Evolutionary conservation across 1,140 invertebrate species (phyloP).

Genomic region (Antheraea pernyi): DNA sequence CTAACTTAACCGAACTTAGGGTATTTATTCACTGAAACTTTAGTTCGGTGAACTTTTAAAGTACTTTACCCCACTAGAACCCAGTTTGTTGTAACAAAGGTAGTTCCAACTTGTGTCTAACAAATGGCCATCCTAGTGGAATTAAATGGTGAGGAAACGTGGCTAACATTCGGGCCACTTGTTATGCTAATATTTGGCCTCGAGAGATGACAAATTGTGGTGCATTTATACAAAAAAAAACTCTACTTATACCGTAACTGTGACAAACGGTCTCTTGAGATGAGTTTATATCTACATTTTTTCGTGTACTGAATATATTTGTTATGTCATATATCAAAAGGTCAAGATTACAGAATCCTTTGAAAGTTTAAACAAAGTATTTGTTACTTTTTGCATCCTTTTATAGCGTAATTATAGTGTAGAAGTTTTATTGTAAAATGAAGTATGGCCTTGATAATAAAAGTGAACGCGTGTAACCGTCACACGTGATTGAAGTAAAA

Average conservation of each 20-base stretch:
- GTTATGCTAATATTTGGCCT: conserved; percentile 38
- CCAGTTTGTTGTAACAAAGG: conserved; percentile 37
- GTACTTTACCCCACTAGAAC: conserved; percentile 29
- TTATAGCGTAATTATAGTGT: too few species aligned
- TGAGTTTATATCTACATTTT: conserved; percentile 10
- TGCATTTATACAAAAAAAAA: conserved; percentile 26
- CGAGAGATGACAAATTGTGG: conserved; percentile 34
- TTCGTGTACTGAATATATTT: background rate
- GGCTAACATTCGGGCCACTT: conserved; percentile 29
- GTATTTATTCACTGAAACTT: conserved; percentile 32
- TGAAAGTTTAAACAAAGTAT: too few species aligned
- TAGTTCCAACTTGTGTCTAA: conserved; percentile 35
- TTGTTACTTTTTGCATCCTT: too few species aligned
- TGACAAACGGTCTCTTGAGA: conserved; percentile 16
- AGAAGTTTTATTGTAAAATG: too few species aligned
- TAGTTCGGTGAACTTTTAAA: conserved; percentile 33
- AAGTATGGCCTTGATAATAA: too few species aligned
- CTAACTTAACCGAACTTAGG: conserved; percentile 28
- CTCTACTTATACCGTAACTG: conserved; percentile 4
- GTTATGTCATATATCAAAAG: too few species aligned
- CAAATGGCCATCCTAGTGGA: conserved; percentile 31
- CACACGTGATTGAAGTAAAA: too few species aligned
- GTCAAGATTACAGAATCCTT: too few species aligned
- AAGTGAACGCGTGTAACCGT: too few species aligned
- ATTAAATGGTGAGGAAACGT: conserved; percentile 35